Percentiles rank a stretch among this genome's conserved stretches.
Conservation (phyloP, 2,797 vertebrate species). For the Champsocephalus esox region DNA sequence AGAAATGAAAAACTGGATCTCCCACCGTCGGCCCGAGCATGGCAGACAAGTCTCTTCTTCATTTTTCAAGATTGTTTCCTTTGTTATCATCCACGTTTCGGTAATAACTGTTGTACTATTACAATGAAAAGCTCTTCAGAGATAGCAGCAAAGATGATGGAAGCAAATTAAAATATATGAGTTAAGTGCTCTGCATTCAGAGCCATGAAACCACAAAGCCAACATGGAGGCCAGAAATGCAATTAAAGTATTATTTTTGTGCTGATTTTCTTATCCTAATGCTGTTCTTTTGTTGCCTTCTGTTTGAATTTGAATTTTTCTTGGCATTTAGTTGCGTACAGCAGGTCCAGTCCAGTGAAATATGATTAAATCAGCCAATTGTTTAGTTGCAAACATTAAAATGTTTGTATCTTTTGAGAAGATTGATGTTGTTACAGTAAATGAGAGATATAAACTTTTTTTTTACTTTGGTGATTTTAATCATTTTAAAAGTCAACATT, state of each 20-base stretch:
- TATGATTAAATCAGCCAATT: slow-evolving; percentile 13
- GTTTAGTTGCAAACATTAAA: neutral
- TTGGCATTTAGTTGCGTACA: slow-evolving; percentile 20
- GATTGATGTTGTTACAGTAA: neutral
- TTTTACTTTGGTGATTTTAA: slow-evolving; percentile 4
- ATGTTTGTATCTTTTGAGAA: slow-evolving; percentile 3
- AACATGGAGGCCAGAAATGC: neutral
- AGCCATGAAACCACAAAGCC: slow-evolving; percentile 4
- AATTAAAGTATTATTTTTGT: slow-evolving; percentile 26
- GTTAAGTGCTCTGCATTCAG: slow-evolving; percentile 22
- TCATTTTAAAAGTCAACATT: neutral
- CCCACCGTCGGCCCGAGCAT: neutral
- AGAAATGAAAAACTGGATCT: slow-evolving; percentile 1
- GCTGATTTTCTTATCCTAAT: slow-evolving; percentile 11
- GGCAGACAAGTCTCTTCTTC: neutral
- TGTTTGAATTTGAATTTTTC: slow-evolving; percentile 24
- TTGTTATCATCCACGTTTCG: slow-evolving; percentile 39
- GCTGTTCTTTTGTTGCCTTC: slow-evolving; percentile 1
- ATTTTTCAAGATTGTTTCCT: neutral
- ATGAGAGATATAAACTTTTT: neutral
- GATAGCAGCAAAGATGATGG: slow-evolving; percentile 19
- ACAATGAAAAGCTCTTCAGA: slow-evolving; percentile 33
- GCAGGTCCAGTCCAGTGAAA: slow-evolving; percentile 17
- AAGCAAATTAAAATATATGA: slow-evolving; percentile 37
- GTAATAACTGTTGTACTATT: slow-evolving; percentile 5